phyloP scores from a whole-genome alignment of 1,140 invertebrate genomes.

The Phocides pigmalion region DNA sequence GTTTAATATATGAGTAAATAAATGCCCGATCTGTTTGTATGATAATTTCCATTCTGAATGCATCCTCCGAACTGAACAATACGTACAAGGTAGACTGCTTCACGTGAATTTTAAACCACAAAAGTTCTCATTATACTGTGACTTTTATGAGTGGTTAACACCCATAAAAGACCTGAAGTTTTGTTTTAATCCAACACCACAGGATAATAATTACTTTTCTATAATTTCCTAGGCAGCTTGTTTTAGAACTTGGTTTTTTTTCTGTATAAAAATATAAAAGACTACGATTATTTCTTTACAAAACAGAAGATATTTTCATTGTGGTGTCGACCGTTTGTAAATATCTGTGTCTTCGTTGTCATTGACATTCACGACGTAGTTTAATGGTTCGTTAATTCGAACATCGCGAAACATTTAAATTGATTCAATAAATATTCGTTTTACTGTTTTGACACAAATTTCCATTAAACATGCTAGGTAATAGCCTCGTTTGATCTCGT shows the following conservation, averaged over 20 bases:
- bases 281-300: neutral
- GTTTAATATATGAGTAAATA: too few species aligned
- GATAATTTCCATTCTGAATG: too few species aligned
- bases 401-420: slow-evolving; percentile 44
- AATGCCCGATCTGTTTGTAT: too few species aligned
- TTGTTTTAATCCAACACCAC: too few species aligned
- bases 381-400: slow-evolving; percentile 60
- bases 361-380: slow-evolving; percentile 56
- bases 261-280: neutral
- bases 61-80: too few species aligned
- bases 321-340: slow-evolving; percentile 43
- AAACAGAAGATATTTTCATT: neutral
- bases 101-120: too few species aligned
- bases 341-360: slow-evolving; percentile 50
- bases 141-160: too few species aligned
- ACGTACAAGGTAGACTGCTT: too few species aligned
- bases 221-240: too few species aligned
- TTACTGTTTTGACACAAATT: slow-evolving; percentile 40
- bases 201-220: too few species aligned
- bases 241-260: neutral
- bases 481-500: neutral
- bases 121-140: too few species aligned
- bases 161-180: too few species aligned
- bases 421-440: slow-evolving; percentile 39
- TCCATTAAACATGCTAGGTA: slow-evolving; percentile 10